Conservation (phyloP, 1,140 invertebrate species). For the Nilaparvata lugens region DNA sequence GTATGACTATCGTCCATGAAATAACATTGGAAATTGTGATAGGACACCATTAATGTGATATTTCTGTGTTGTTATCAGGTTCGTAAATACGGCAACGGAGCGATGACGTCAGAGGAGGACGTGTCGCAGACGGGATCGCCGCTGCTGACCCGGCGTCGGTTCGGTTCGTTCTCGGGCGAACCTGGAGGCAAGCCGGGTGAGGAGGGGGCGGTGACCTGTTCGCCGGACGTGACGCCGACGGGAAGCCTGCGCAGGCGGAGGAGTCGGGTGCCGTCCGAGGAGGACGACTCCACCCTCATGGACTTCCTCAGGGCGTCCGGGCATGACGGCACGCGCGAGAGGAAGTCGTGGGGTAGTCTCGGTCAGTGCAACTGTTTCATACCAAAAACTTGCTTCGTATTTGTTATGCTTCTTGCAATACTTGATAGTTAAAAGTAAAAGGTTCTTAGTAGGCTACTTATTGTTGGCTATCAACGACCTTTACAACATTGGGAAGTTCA, state of each 20-base stretch:
- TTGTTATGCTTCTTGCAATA: too few species aligned
- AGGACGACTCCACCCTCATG: slow-evolving; percentile 76
- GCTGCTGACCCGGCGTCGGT: slow-evolving; percentile 48
- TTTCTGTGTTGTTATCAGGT: slow-evolving; percentile 32
- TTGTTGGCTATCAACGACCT: too few species aligned
- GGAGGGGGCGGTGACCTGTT: too few species aligned
- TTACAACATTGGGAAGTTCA: too few species aligned
- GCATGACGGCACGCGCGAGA: slow-evolving; percentile 60
- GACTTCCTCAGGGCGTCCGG: slow-evolving; percentile 71
- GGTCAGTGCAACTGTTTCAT: too few species aligned
- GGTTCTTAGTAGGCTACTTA: too few species aligned
- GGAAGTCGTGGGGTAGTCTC: slow-evolving; percentile 76
- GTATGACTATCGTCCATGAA: too few species aligned
- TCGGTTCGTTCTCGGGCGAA: slow-evolving; percentile 54
- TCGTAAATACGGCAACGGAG: slow-evolving; percentile 41
- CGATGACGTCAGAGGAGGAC: slow-evolving; percentile 50
- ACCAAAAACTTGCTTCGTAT: too few species aligned
- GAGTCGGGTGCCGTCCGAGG: slow-evolving; percentile 70
- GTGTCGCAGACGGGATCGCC: slow-evolving; percentile 56
- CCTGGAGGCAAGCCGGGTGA: slow-evolving; percentile 44
- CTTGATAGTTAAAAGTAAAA: too few species aligned
- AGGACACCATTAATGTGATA: too few species aligned
- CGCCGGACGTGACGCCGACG: slow-evolving; percentile 70
- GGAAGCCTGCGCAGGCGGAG: slow-evolving; percentile 71
- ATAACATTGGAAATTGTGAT: too few species aligned